Conservation (phyloP, 2,888 invertebrate species). For the Caenorhabditis sp. region DNA sequence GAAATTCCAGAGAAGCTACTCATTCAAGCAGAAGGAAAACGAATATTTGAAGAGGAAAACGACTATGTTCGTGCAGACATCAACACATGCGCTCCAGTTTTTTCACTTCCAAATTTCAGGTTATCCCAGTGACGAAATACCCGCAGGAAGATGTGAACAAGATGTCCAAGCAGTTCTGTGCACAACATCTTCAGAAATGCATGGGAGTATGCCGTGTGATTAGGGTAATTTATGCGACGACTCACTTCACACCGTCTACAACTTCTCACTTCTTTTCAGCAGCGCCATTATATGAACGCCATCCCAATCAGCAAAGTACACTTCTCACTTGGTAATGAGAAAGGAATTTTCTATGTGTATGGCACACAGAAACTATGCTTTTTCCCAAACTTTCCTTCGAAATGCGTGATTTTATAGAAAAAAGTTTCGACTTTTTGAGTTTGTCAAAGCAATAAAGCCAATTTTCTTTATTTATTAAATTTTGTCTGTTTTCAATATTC, state of each 20-base stretch:
- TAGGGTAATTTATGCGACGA: constrained; percentile 63
- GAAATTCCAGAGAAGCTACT: constrained; percentile 80
- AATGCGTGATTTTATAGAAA: constrained; percentile 75
- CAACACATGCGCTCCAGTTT: neutral
- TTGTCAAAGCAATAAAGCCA: neutral
- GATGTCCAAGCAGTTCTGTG: constrained; percentile 78
- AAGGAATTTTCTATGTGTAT: constrained; percentile 82
- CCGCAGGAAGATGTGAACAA: constrained; percentile 81
- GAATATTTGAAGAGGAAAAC: constrained; percentile 76
- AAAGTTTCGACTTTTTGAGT: neutral
- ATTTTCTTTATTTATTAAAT: neutral
- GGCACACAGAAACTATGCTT: constrained; percentile 80
- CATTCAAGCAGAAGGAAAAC: constrained; percentile 66
- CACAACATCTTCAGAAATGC: constrained; percentile 80
- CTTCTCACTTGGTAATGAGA: constrained; percentile 73
- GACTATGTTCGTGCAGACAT: constrained; percentile 74
- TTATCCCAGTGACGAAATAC: constrained; percentile 79
- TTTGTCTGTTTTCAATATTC: neutral
- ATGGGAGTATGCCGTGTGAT: constrained; percentile 80
- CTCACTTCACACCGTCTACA: neutral
- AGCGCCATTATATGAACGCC: constrained; percentile 80
- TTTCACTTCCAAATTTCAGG: constrained; percentile 66
- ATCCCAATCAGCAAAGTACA: constrained; percentile 81
- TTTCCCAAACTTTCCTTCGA: constrained; percentile 82
- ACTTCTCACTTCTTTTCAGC: constrained; percentile 65